Percentiles rank a stretch among this genome's conserved stretches.
Conservation (phyloP, 30 jellyfish, hydroid and myxozoan species). For the Chironex yamaguchii region DNA sequence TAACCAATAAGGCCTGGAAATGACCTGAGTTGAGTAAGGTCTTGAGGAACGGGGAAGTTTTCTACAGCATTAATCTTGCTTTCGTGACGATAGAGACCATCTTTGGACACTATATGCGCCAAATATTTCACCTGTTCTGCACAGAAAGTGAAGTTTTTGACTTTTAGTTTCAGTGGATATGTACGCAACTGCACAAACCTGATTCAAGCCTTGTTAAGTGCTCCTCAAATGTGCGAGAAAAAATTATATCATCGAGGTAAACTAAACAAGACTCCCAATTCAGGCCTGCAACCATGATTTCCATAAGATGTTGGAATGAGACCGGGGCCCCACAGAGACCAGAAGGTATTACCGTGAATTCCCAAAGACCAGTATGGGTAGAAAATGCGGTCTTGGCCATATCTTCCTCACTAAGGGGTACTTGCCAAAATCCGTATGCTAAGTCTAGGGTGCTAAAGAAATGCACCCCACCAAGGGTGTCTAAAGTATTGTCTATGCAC, state of each 20-base stretch:
- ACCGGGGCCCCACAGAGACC: conserved; percentile 74
- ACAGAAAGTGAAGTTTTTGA: conserved; percentile 41
- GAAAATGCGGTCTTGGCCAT: conserved; percentile 60
- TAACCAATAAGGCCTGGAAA: conserved; percentile 68
- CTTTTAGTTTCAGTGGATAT: conserved; percentile 42
- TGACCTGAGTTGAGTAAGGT: conserved; percentile 47
- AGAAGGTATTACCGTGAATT: conserved; percentile 67
- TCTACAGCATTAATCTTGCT: conserved; percentile 36
- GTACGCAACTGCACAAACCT: conserved; percentile 34
- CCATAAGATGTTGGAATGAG: conserved; percentile 69
- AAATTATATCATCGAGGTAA: conserved; percentile 59
- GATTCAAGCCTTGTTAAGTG: conserved; percentile 17
- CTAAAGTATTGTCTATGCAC: conserved; percentile 61
- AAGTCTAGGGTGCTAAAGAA: conserved; percentile 61
- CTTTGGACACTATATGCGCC: conserved; percentile 61
- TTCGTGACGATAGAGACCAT: conserved; percentile 40
- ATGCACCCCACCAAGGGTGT: conserved; percentile 40
- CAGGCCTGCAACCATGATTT: conserved; percentile 39
- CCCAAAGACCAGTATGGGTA: conserved; percentile 24
- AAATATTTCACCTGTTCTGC: conserved; percentile 38
- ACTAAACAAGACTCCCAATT: conserved; percentile 62
- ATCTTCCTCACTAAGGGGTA: conserved; percentile 31
- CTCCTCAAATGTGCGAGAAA: conserved; percentile 58
- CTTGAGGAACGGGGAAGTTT: conserved; percentile 52
- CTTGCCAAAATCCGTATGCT: conserved; percentile 71